Percentiles rank a stretch among this genome's conserved stretches.
Conservation (phyloP, 2,113 vertebrate species). For the Hypocryptadius cinnamomeus region DNA sequence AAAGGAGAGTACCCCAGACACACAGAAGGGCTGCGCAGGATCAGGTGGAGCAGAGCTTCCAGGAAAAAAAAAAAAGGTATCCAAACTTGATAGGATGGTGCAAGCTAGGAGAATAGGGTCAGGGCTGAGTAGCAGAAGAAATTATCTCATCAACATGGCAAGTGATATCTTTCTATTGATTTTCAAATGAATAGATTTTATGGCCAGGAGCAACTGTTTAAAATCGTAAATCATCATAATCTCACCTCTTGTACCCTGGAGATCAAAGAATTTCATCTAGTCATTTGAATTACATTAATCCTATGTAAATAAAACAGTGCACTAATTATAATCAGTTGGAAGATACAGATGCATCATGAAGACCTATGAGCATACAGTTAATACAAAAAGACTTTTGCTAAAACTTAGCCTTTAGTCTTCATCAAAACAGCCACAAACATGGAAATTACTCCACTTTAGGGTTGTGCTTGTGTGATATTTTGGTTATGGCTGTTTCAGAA, state of each 20-base stretch:
- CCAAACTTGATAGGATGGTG: not conserved
- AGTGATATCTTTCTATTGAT: slow-evolving; percentile 27
- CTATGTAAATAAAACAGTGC: not conserved
- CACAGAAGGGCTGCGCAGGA: not conserved
- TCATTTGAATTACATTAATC: slow-evolving; percentile 5
- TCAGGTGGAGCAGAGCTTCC: not conserved
- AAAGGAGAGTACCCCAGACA: not conserved
- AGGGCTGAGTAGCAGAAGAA: not conserved
- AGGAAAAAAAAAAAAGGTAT: not conserved
- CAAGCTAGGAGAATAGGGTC: not conserved
- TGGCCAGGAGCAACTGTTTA: slow-evolving; percentile 5
- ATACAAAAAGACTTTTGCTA: not conserved
- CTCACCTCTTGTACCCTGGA: not conserved
- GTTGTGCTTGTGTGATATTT: not conserved
- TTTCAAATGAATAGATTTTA: slow-evolving; percentile 24
- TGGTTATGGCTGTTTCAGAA: not conserved
- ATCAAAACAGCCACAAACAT: not conserved
- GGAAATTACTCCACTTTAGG: not conserved
- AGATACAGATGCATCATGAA: not conserved
- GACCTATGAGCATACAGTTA: not conserved
- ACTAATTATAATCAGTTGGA: not conserved
- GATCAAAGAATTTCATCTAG: slow-evolving; percentile 15
- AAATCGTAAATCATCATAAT: not conserved
- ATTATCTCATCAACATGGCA: not conserved
- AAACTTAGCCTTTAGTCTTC: not conserved